Base-by-base conservation (phyloP, 2,888 invertebrate species). In the Phragmatobia fuliginosa region DNA sequence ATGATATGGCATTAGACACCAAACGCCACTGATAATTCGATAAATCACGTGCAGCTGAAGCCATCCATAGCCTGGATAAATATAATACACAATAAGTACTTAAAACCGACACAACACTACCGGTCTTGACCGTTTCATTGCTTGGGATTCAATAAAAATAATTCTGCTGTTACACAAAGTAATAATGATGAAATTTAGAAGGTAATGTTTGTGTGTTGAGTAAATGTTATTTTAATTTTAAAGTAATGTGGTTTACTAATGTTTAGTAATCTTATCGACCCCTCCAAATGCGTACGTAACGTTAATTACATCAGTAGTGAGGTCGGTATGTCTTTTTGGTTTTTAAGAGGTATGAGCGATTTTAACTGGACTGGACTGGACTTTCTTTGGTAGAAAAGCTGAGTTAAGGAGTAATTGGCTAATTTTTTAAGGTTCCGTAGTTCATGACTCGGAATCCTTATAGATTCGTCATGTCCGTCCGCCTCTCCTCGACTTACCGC, bases 1-100 rank as follows among this genome's bases (percentile, higher is more conserved):
- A 97, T 21, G 97, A 97, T 49, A 99, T 98, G 0, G 99, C 99
- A 85, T 99, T 99, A 25, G 98, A 98, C 0, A 99, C 99, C 66
- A 99, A 92, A 52, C 98, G 96, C 99, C 99, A 99, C 86, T 99
- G 99, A 88, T 98, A 98, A 87, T 98, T 98, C 60, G 97, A 97
- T 3, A 99, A 93, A 86, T 99, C 99, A 21, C 99, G 95, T 70
- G 97, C 97, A 0, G 98, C 98, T 11, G 97, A 97, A 77, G 97
- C 96, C 97, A 99, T 98, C 99, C 99, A 99, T 95, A 98, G 96
- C 82, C 98, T 98, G 79, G 25, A 28, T 16, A 73, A 93, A 88
- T 52, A 41, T 18, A 41, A n/a, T 18, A 41, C 18, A 41, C 5
- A 6, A 18, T n/a, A 28, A 28, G 4, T 7, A 56, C 16, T 56